phyloP scores from a whole-genome alignment of 2,888 invertebrate species.

The Lycaena phlaeas region DNA sequence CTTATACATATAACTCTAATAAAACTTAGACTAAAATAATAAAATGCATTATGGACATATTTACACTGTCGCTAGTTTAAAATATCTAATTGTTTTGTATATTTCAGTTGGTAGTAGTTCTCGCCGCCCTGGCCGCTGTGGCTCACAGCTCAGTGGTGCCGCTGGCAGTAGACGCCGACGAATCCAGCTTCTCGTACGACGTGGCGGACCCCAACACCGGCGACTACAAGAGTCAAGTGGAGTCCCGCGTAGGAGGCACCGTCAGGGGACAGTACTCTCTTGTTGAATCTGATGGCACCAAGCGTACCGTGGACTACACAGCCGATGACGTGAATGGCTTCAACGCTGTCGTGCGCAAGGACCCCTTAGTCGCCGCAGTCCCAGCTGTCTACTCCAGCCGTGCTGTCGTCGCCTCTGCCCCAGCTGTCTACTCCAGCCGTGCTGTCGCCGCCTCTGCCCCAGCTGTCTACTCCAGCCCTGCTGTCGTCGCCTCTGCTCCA shows the following conservation, averaged over 20 bases:
- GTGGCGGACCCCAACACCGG: conserved; percentile 71
- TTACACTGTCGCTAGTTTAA: too few relatives aligned
- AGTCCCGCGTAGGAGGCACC: conserved; percentile 58
- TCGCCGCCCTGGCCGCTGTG: conserved; percentile 53
- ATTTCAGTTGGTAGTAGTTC: conserved; percentile 53
- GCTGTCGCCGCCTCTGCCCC: conserved; percentile 16
- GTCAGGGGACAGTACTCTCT: conserved; percentile 70
- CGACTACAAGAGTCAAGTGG: conserved; percentile 69
- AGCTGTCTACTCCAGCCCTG: conserved; percentile 15
- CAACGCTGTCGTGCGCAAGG: conserved; percentile 70
- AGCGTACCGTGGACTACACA: conserved; percentile 68
- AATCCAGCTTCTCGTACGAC: conserved; percentile 63
- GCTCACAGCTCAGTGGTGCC: conserved; percentile 62
- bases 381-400: conserved; percentile 17
- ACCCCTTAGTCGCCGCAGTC: conserved; percentile 37
- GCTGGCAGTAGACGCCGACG: conserved; percentile 44
- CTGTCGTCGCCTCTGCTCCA: conserved; percentile 18
- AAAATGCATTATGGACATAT: too few relatives aligned
- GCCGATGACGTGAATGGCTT: conserved; percentile 67
- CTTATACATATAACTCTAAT: too few relatives aligned
- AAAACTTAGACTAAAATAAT: too few relatives aligned
- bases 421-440: conserved; percentile 15
- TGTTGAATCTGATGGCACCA: conserved; percentile 66
- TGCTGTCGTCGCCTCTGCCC: conserved; percentile 19
- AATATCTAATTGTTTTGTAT: not conserved